These are phyloP conservation scores for Callyntrura guangdongensis DNA, from an alignment of 2,888 invertebrate species.

Conservation along the genomic window DNA sequence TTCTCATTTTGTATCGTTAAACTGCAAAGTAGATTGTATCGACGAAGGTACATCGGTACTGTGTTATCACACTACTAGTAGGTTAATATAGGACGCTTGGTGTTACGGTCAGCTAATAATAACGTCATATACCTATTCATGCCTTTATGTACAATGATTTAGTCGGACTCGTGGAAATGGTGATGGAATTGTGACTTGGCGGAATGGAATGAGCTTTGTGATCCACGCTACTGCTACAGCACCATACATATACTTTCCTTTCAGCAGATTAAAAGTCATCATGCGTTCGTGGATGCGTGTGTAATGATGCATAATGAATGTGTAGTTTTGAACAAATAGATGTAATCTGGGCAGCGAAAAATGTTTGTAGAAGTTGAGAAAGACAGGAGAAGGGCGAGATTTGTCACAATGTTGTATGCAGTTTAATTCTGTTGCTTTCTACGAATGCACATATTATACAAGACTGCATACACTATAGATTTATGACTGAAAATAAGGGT, in stretches of 20 bases:
- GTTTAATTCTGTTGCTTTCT: conserved; percentile 50
- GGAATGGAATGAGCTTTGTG: background rate
- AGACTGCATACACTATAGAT: no score
- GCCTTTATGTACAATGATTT: background rate
- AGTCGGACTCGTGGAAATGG: no score
- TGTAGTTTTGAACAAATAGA: conserved; percentile 79
- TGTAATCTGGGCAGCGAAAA: conserved; percentile 75
- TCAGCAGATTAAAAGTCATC: conserved; percentile 74
- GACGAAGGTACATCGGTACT: no score
- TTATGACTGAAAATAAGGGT: no score
- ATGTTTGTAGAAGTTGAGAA: conserved; percentile 57
- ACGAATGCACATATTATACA: conserved; percentile 24
- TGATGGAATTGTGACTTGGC: no score
- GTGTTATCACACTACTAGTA: no score
- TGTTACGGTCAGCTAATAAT: no score
- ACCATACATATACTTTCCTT: conserved; percentile 19
- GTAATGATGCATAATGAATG: conserved; percentile 80
- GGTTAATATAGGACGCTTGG: no score
- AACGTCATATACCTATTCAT: background rate
- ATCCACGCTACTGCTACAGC: background rate
- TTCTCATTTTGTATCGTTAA: no score
- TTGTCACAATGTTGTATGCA: conserved; percentile 59
- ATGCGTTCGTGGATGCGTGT: conserved; percentile 69
- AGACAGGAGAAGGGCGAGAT: conserved; percentile 40
- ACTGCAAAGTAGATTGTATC: no score